A percentile compares a stretch with the other conserved stretches of the same genome.
Evolutionary conservation across 2,113 vertebrate genomes (phyloP).

Genomic region (Copsychus sechellarum): DNA sequence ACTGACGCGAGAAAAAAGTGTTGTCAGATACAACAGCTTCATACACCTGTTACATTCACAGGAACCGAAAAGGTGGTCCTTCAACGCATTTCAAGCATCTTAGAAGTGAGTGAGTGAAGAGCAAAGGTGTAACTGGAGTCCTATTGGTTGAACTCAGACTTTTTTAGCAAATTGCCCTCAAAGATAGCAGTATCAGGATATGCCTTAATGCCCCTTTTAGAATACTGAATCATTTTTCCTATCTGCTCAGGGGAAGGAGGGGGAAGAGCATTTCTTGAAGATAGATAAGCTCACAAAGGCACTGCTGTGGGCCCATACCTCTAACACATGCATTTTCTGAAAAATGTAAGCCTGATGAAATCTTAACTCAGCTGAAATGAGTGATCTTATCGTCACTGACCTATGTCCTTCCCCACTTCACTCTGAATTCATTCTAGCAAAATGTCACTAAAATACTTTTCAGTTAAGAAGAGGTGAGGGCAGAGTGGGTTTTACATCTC

Average conservation of each 20-base stretch:
- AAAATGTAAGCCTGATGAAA: conserved; percentile 49
- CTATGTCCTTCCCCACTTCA: conserved; percentile 15
- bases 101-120: not conserved
- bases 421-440: conserved; percentile 32
- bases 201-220: not conserved
- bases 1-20: not conserved
- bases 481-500: conserved; percentile 1
- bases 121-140: not conserved
- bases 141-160: not conserved
- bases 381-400: conserved; percentile 22
- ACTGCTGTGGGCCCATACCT: not conserved
- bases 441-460: conserved; percentile 31
- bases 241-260: not conserved
- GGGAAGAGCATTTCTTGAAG: not conserved
- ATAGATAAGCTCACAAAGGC: not conserved
- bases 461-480: conserved; percentile 13
- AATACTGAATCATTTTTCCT: not conserved
- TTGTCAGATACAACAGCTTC: not conserved
- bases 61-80: not conserved
- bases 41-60: conserved; percentile 2
- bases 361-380: conserved; percentile 49
- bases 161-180: not conserved
- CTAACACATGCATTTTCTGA: conserved; percentile 6
- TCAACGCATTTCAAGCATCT: not conserved
- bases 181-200: not conserved